Evolutionary conservation across 2,113 vertebrate genomes (phyloP).

Genomic region (Bubo scandiacus): DNA sequence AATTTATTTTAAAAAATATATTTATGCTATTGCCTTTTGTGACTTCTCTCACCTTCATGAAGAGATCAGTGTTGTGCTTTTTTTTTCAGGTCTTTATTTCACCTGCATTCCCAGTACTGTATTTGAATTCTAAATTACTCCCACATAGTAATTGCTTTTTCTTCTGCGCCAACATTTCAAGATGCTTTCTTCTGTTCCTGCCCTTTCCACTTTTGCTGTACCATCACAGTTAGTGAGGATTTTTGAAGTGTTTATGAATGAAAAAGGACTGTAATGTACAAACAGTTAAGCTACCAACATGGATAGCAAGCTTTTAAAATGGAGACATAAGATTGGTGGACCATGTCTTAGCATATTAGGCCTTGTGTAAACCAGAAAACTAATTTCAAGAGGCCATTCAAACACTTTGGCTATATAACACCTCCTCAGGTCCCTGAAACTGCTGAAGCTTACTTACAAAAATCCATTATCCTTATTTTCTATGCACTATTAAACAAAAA

Average conservation of each 20-base stretch:
- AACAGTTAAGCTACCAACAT: neutral
- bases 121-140: neutral
- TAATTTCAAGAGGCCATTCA: neutral
- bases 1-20: neutral
- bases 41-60: neutral
- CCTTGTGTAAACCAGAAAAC: neutral
- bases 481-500: conserved; percentile 23
- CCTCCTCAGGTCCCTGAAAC: neutral
- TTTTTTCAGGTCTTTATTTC: neutral
- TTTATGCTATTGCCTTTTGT: neutral
- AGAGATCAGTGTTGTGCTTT: fast-evolving
- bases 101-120: neutral
- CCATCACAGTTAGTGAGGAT: neutral
- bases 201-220: neutral
- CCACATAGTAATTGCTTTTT: neutral
- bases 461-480: conserved; percentile 23
- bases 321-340: neutral
- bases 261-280: neutral
- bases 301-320: neutral
- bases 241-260: neutral
- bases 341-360: neutral
- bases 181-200: neutral
- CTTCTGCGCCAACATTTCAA: neutral
- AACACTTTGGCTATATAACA: neutral
- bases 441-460: neutral